Conservation (phyloP, 2,113 vertebrate genomes). For the Collichthys lucidus region DNA sequence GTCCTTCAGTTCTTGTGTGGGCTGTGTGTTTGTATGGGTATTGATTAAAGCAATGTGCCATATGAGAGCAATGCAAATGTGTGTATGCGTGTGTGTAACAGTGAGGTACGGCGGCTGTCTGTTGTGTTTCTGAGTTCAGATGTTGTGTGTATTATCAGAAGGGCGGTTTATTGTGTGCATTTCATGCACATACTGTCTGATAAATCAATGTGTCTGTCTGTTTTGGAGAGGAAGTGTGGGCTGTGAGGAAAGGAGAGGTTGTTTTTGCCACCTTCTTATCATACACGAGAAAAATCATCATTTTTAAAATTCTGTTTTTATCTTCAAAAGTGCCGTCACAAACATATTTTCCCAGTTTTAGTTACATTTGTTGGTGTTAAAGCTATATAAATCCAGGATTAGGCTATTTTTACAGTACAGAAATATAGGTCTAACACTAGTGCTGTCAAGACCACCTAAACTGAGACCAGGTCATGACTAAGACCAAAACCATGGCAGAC, state of each 20-base stretch:
- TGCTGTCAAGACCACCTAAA: no score
- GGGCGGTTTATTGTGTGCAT: neutral
- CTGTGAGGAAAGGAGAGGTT: neutral
- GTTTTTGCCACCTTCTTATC: no score
- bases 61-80: neutral
- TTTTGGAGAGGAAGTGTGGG: neutral
- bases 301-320: neutral
- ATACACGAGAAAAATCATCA: no score
- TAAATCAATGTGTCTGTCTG: neutral
- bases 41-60: constrained; percentile 38
- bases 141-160: neutral
- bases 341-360: neutral
- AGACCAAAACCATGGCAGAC: no score
- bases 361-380: no score
- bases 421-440: no score
- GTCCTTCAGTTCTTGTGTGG: constrained; percentile 30
- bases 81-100: neutral
- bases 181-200: neutral
- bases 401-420: no score
- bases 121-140: neutral
- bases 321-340: neutral
- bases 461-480: no score
- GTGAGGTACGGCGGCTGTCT: no score
- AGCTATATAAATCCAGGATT: neutral
- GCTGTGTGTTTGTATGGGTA: constrained; percentile 20